Conservation (phyloP, 2,113 vertebrate genomes). For the Elephantulus edwardii region DNA sequence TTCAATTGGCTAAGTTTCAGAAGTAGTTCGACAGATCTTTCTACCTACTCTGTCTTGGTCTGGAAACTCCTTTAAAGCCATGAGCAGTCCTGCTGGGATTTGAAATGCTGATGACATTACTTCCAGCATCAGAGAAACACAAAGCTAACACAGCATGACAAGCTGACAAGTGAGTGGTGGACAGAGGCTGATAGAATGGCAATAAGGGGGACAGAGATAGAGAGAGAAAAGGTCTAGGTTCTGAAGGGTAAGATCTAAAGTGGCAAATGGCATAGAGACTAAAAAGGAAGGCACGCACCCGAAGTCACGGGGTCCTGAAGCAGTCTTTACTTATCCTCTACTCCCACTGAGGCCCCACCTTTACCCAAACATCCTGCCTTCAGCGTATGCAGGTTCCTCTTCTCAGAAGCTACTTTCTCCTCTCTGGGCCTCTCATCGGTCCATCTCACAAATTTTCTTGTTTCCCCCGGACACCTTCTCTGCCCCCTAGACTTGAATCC, state of each 20-base stretch:
- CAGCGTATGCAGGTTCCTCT: no score
- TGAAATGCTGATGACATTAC: background rate
- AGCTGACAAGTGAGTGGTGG: background rate
- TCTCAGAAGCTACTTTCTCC: background rate
- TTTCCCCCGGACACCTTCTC: background rate
- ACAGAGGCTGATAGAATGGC: background rate
- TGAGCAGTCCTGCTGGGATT: background rate
- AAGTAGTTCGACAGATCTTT: background rate
- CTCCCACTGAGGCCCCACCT: background rate
- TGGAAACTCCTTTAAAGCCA: background rate
- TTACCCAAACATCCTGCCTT: background rate
- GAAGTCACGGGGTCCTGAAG: background rate
- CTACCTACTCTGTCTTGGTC: background rate
- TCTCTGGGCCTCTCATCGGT: background rate
- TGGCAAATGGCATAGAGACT: background rate
- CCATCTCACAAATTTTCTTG: background rate
- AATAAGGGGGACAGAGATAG: background rate
- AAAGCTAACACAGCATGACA: background rate
- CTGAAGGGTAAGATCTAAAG: background rate
- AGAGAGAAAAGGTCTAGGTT: background rate
- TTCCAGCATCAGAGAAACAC: no score
- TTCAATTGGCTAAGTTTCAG: background rate
- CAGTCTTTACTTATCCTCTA: no score
- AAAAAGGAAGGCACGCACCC: background rate
- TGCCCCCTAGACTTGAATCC: background rate